Conservation (phyloP, 2,888 invertebrate species). For the Rutpela maculata region DNA sequence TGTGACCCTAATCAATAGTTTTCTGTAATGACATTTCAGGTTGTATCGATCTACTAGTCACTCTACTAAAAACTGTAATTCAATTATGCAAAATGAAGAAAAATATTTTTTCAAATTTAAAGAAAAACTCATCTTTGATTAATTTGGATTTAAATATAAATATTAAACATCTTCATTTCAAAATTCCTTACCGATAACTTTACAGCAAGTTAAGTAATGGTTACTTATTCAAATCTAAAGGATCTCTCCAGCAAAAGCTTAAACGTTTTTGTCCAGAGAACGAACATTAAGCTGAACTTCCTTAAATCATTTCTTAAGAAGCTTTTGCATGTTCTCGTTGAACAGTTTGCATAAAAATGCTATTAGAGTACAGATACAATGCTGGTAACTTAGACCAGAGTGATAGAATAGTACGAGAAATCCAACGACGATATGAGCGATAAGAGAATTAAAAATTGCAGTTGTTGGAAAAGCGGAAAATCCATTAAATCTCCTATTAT, state of each 20-base stretch:
- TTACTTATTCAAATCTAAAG: neutral
- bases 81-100: too few relatives aligned
- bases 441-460: conserved; percentile 32
- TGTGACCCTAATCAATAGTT: too few relatives aligned
- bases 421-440: conserved; percentile 2
- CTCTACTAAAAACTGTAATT: too few relatives aligned
- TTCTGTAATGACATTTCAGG: too few relatives aligned
- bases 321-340: conserved; percentile 38
- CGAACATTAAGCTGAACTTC: conserved; percentile 21
- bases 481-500: conserved; percentile 6
- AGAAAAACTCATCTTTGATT: too few relatives aligned
- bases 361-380: conserved; percentile 32
- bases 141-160: too few relatives aligned
- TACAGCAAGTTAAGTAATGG: neutral
- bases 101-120: too few relatives aligned
- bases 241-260: neutral
- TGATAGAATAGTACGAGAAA: conserved; percentile 12
- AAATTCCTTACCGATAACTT: neutral
- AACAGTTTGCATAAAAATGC: conserved; percentile 40
- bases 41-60: too few relatives aligned
- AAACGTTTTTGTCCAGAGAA: conserved; percentile 14
- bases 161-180: too few relatives aligned
- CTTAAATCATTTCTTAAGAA: conserved; percentile 41
- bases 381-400: conserved; percentile 1
- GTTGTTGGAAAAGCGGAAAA: neutral